Evolutionary conservation across 2,888 invertebrate genomes (phyloP).

Genomic region (Dicyrtomina minuta): DNA sequence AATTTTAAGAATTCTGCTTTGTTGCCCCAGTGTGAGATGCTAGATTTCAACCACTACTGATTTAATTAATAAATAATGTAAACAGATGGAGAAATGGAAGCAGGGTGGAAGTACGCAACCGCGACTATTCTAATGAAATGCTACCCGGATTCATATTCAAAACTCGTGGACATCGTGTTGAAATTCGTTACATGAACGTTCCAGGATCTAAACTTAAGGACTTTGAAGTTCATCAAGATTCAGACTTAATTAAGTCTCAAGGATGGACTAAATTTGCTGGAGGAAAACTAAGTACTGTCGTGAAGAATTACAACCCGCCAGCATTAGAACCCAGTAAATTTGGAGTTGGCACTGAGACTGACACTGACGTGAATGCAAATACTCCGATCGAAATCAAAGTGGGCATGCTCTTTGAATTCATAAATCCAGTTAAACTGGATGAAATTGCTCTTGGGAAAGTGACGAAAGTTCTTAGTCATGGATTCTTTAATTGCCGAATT

Average conservation of each 20-base stretch:
- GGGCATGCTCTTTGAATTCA: slow-evolving; percentile 35
- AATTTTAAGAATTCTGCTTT: too few relatives aligned
- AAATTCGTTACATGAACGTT: too few relatives aligned
- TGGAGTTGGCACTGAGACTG: not conserved
- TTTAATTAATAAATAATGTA: too few relatives aligned
- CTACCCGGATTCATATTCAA: too few relatives aligned
- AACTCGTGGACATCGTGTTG: too few relatives aligned
- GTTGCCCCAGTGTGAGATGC: too few relatives aligned
- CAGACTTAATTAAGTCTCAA: not conserved
- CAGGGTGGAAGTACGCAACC: too few relatives aligned
- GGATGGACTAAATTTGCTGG: slow-evolving; percentile 14
- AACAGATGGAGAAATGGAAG: too few relatives aligned
- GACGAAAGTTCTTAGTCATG: slow-evolving; percentile 23
- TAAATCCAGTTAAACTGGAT: slow-evolving; percentile 21
- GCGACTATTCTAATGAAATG: too few relatives aligned
- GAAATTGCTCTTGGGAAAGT: slow-evolving; percentile 32
- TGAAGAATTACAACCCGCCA: not conserved
- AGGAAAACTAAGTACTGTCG: not conserved
- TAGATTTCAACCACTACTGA: too few relatives aligned
- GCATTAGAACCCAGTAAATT: too few relatives aligned
- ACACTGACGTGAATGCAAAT: not conserved
- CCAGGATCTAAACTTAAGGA: too few relatives aligned
- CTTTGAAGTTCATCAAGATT: not conserved
- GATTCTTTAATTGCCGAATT: slow-evolving; percentile 35
- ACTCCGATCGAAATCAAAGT: not conserved